Evolutionary conservation across 2,113 vertebrate genomes (phyloP), one percentile per base, ranked within the genome.

Genomic region (Eudyptes chrysolophus): DNA sequence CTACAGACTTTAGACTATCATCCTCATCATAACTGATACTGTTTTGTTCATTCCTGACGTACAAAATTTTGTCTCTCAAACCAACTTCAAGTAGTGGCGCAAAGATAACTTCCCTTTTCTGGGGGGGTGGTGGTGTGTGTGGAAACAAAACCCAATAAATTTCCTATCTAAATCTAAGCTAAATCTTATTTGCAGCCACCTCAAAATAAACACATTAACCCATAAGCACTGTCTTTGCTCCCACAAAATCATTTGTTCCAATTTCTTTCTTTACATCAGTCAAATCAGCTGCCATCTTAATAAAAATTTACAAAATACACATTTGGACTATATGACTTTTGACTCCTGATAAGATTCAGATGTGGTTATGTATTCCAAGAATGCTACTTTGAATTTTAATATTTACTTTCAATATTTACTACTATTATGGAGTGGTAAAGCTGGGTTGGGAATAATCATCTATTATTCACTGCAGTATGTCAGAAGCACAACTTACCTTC

Each of bases 231-330:
- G 32, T 36, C 71, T 94, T 72, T 55, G 12, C 54, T 74, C 44
- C 52, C 74, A 62, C 32, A 46, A 70, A 93, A 94, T n/a, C 10
- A 74, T 13, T 79, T 40, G 34, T 48, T 90, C 7, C 30, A 36
- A 51, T 26, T 80, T 94, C 42, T 60, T 71, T 55, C 58, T 91
- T 82, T 77, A 29, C 42, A 88, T 58, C 49, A 44, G 78, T 40
- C 68, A 93, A 44, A 72, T 68, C 66, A 94, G 72, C 52, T 90
- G 71, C 52, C 61, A 90, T 61, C 62, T 95, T 96, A 89, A 76
- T 71, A 88, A 79, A 60, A 84, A 61, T 11, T 57, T 27, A 61
- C 36, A 92, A 83, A 97, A 93, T 18, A 58, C 38, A 83, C 30
- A 79, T 32, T 87, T 55, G 83, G 52, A 13, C 34, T 20, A 5